Evolutionary conservation across 2,888 invertebrate genomes (phyloP).

Genomic region (Platycnemis pennipes): DNA sequence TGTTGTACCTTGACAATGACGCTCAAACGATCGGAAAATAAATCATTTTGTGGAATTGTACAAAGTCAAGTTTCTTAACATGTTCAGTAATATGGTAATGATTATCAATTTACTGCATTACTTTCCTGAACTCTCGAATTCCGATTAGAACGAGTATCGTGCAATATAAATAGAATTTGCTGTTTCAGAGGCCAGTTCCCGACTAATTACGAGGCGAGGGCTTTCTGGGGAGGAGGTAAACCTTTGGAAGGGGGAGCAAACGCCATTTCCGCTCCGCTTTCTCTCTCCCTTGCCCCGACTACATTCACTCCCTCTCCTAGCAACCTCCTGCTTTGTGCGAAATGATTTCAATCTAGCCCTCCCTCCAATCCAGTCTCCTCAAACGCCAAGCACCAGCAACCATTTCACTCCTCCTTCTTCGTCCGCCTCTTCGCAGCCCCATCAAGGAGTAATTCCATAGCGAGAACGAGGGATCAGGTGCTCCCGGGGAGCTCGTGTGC

Average conservation of each 20-base stretch:
- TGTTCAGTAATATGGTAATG: no score
- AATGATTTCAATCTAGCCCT: conserved; percentile 37
- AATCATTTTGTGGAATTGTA: no score
- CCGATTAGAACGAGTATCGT: no score
- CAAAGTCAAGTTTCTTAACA: no score
- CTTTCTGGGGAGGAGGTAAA: background rate
- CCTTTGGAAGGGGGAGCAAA: background rate
- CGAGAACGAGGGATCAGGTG: conserved; percentile 43
- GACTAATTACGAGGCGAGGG: no score
- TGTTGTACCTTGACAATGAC: no score
- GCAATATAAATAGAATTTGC: no score
- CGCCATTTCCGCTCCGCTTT: background rate
- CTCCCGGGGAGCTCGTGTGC: background rate
- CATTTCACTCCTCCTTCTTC: background rate
- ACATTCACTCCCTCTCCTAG: background rate
- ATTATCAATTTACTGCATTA: no score
- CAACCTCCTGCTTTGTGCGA: conserved; percentile 18
- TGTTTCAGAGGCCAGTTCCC: no score
- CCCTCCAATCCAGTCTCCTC: background rate
- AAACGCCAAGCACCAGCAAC: background rate
- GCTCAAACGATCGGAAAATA: no score
- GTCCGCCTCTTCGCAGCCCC: background rate
- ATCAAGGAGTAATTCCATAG: conserved; percentile 23
- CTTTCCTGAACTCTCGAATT: no score
- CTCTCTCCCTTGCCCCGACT: background rate